Percentiles rank a stretch among this genome's conserved stretches.
These are phyloP conservation scores for Euthynnus affinis DNA, from an alignment of 2,797 vertebrate species.

Conservation along the genomic window DNA sequence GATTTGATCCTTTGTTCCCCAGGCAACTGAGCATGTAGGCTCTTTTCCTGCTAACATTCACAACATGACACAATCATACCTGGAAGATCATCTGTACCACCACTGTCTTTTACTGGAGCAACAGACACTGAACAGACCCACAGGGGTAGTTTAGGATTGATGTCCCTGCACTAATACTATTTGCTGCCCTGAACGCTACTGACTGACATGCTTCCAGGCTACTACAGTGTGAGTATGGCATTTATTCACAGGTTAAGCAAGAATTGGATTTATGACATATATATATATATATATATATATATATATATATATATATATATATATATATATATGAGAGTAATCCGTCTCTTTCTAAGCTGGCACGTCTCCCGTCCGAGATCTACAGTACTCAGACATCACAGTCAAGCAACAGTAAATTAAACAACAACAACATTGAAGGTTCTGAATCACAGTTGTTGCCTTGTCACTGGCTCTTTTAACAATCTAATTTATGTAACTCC, in stretches of 20 bases:
- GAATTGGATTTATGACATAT: too few species aligned
- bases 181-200: background rate
- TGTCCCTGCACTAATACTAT: background rate
- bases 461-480: slow-evolving; percentile 5
- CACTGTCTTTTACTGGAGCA: slow-evolving; percentile 12
- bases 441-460: background rate
- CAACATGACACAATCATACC: slow-evolving; percentile 16
- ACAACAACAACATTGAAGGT: background rate
- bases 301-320: too few species aligned
- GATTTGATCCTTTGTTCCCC: slow-evolving; percentile 2
- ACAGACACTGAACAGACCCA: slow-evolving; percentile 30
- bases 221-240: too few species aligned
- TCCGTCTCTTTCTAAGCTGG: background rate
- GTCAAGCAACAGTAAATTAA: background rate
- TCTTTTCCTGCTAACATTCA: background rate
- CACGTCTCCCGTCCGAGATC: background rate
- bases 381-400: background rate
- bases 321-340: too few species aligned
- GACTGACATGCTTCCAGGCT: background rate
- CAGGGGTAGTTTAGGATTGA: slow-evolving; percentile 31
- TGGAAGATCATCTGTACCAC: slow-evolving; percentile 6
- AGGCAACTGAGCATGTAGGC: background rate
- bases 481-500: background rate
- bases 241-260: too few species aligned
- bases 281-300: too few species aligned